Base-by-base conservation (phyloP, 2,888 invertebrate genomes). In the Andrena bucephala region DNA sequence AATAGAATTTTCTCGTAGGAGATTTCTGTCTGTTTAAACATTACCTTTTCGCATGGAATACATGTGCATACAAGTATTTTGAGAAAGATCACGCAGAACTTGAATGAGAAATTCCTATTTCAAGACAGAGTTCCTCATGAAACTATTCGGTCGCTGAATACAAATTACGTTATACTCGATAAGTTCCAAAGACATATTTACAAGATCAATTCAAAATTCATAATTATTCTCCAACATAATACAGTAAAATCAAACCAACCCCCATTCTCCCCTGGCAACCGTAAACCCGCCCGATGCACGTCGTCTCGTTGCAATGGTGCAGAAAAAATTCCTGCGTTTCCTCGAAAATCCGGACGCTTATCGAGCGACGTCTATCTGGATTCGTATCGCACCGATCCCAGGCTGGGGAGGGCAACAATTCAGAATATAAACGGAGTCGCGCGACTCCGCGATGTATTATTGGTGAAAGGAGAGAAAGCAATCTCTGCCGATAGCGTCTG, bases 401-500 rank as follows among this genome's bases (percentile, higher is more conserved):
- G 36, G 27, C 33, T 10, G n/a, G n/a, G 29, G 29, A 50, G 60
- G 60, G 52, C 36, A 77, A 70, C 79, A 48, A 77, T 77, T 77
- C 70, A 33, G 78, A 79, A 79, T 79, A 72, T 72, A 80, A 80
- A 67, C 79, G 79, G 71, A 79, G 63, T 24, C 69, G 71, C 54
- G 65, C 72, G 60, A 67, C 66, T 72, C 24, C 73, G 80, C 73
- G 73, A 73, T 60, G 73, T 81, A 80, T 74, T 80, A 80, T 75
- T 63, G 81, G 69, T 57, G 66, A 80, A 72, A 80, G 68, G 60
- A 81, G 81, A 42, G 48, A 74, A 81, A 70, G 71, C 81, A 75
- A 82, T 80, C 70, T 70, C 66, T 63, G 69, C 59, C 74, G 73
- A 74, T 65, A 70, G 73, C 82, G 67, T 60, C 67, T 67, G 63